Conservation (phyloP, 1,140 invertebrate genomes). For the Cotesia glomerata region DNA sequence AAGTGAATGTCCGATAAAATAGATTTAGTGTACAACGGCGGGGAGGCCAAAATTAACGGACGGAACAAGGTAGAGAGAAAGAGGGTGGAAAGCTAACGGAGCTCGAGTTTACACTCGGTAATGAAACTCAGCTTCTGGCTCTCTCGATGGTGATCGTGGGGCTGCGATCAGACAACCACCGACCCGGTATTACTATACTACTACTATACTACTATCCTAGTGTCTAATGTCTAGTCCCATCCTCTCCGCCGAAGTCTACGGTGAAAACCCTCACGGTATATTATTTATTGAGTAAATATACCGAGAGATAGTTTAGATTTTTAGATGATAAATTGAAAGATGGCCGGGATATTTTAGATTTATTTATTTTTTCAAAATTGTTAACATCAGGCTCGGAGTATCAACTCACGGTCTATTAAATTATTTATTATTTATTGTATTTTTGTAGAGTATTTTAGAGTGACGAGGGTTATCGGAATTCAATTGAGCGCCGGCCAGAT, state of each 20-base stretch:
- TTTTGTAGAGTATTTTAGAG: neutral
- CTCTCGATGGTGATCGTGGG: slow-evolving; percentile 1
- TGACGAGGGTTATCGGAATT: slow-evolving; percentile 10
- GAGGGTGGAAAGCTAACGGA: neutral
- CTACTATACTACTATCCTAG: neutral
- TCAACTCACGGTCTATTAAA: no score
- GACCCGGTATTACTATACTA: neutral
- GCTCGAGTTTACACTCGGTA: slow-evolving; percentile 38
- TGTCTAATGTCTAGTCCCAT: no score
- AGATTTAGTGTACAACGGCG: slow-evolving; percentile 40
- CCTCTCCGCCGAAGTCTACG: no score
- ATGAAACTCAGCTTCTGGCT: slow-evolving; percentile 32
- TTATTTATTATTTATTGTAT: neutral
- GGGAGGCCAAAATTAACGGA: neutral
- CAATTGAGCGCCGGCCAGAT: neutral
- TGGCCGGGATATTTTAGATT: no score
- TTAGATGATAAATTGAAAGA: no score
- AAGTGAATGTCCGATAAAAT: slow-evolving; percentile 28
- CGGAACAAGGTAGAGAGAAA: neutral
- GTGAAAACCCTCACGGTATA: no score
- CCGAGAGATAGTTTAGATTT: no score
- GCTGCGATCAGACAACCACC: neutral
- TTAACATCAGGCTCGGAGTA: neutral
- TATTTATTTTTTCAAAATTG: neutral
- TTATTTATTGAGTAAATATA: no score